phyloP scores from a whole-genome alignment of 2,797 vertebrate species.

The Peromyscus nudipes region DNA sequence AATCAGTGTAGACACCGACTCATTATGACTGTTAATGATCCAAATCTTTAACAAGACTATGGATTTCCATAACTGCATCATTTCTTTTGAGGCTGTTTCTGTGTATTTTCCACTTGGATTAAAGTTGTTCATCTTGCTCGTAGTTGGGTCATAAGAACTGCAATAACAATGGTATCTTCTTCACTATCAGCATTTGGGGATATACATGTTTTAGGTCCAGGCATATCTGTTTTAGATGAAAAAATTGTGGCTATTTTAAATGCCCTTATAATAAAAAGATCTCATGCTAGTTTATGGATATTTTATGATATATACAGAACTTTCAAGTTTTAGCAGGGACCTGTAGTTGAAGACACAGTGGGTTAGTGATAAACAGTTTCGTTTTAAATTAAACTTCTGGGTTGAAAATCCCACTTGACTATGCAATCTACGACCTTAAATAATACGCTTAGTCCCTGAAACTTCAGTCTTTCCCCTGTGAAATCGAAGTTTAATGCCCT shows the following conservation, averaged over 20 bases:
- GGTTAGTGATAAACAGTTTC: slow-evolving; percentile 4
- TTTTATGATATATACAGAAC: neutral
- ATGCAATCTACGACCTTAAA: neutral
- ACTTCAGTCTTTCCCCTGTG: neutral
- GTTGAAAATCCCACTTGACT: neutral
- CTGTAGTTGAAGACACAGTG: neutral
- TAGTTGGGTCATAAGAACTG: neutral
- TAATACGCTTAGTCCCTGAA: neutral
- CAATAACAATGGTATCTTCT: neutral
- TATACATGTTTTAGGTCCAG: neutral
- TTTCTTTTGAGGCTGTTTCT: slow-evolving; percentile 19
- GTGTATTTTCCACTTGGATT: neutral
- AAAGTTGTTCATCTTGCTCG: neutral
- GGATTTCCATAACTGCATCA: neutral
- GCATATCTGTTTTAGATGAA: neutral
- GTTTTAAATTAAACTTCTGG: neutral
- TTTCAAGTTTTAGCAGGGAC: neutral
- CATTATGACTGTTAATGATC: slow-evolving; percentile 36
- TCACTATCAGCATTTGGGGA: neutral
- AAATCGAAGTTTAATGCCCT: slow-evolving; percentile 1
- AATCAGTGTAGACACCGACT: neutral
- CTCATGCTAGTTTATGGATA: neutral
- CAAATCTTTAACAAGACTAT: slow-evolving; percentile 2
- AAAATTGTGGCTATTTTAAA: neutral
- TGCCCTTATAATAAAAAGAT: neutral